Evolutionary conservation across 1,140 invertebrate species (phyloP), one percentile per base, ranked within the genome.

Genomic region (Drosophila nebulosa): DNA sequence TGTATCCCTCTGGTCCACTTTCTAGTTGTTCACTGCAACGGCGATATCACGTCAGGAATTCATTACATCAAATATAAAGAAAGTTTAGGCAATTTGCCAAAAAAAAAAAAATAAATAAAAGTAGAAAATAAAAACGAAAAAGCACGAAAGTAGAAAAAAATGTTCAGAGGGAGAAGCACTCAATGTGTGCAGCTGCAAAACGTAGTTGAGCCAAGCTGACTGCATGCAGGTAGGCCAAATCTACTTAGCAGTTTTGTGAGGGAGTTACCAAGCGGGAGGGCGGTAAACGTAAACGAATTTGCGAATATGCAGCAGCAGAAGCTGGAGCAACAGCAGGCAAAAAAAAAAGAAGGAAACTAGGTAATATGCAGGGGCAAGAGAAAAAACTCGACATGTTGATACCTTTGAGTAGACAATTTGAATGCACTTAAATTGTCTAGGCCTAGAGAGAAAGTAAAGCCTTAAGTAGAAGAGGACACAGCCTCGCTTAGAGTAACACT

Each of bases 51-150:
- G 74, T 79, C 76, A 36, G 77, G 77, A 86, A 86, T 85, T 85
- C 80, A 85, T 85, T 85, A 86, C 81, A 88, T 70, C 80, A 85
- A 85, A 85, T 85, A 85, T 86, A 81, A 86, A 78, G 81, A 85
- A 85, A 85, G 81, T 85, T 85, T 85, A 88, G 81, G 81, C 81
- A 86, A 85, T 85, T 85, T 86, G 81, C 78, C 81, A 86, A 51
- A 66, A 39, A 26, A 50, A 39, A 55, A 42, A 50, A 30, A 18
- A 55, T n/a, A 46, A 24, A 18, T 36, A 62, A 58, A 50, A 10
- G 6, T 35, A 6, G n/a, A n/a, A 27, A 51, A 46, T 50, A 46
- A 77, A 46, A 46, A 26, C 30, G 16, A 46, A 46, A 21, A 16
- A 46, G 10, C 14, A 21, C 39, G 39, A 46, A 46, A 21, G 9